Evolutionary conservation across 1,140 invertebrate genomes (phyloP).

Genomic region (Cherax quadricarinatus): DNA sequence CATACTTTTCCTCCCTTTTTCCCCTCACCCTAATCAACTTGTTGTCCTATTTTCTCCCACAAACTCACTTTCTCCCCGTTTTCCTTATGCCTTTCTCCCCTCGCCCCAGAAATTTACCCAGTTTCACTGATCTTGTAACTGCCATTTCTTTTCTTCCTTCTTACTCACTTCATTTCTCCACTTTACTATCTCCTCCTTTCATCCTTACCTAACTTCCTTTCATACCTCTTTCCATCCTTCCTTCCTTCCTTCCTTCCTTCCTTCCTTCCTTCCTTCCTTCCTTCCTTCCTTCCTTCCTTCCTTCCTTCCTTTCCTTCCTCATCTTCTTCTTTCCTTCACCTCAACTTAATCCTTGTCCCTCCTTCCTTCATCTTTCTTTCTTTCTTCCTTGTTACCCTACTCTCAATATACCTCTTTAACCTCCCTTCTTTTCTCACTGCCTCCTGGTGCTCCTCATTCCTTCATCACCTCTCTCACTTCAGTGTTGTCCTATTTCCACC

Average conservation of each 20-base stretch:
- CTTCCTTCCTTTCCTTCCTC: neutral
- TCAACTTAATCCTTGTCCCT: neutral
- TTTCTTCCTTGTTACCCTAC: neutral
- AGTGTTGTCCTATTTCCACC: neutral
- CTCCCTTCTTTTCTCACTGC: neutral
- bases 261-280: conserved; percentile 10
- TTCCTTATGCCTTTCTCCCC: too few relatives aligned
- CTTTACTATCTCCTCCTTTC: too few relatives aligned
- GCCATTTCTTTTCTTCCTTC: too few relatives aligned
- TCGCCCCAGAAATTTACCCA: too few relatives aligned
- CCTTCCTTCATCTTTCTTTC: conserved; percentile 11
- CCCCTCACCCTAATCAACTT: too few relatives aligned
- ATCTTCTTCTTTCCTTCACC: neutral
- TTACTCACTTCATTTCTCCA: neutral
- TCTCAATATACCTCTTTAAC: too few relatives aligned
- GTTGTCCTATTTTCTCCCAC: too few relatives aligned
- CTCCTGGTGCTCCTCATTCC: neutral
- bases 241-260: neutral
- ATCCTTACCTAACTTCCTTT: neutral
- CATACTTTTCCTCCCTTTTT: too few relatives aligned
- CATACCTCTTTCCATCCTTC: neutral
- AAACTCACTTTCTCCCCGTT: too few relatives aligned
- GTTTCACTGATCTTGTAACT: too few relatives aligned
- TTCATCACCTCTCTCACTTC: too few relatives aligned
- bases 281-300: neutral